Evolutionary conservation across 2,797 vertebrate genomes (phyloP).

Genomic region (Crossoptilon crossoptilon): DNA sequence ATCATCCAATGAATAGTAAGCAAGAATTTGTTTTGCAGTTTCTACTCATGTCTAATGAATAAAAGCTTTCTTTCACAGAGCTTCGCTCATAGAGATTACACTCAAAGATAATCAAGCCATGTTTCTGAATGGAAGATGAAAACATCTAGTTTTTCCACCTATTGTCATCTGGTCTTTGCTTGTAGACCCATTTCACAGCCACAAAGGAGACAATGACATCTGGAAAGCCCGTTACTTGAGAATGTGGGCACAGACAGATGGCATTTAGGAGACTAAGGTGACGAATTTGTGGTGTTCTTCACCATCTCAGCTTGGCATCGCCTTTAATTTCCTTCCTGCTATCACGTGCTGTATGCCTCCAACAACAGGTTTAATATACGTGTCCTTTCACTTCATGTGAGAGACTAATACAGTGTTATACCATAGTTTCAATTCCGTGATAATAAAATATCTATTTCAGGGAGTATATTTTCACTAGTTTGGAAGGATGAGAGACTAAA

Average conservation of each 20-base stretch:
- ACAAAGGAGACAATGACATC: not conserved
- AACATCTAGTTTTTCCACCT: not conserved
- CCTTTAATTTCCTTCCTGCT: constrained; percentile 15
- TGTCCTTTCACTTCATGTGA: not conserved
- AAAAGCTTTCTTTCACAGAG: constrained; percentile 24
- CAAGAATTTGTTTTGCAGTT: not conserved
- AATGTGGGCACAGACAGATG: not conserved
- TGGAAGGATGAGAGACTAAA: not conserved
- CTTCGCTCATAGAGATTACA: not conserved
- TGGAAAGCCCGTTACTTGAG: not conserved
- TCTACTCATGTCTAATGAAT: constrained; percentile 26
- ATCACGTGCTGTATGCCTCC: not conserved
- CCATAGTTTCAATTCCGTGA: not conserved
- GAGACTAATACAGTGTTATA: not conserved
- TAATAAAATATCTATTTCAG: not conserved
- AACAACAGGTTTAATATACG: not conserved
- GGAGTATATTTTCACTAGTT: not conserved
- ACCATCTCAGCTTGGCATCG: not conserved
- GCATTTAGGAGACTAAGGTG: not conserved
- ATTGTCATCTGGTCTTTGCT: not conserved
- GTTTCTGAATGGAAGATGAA: constrained; percentile 46
- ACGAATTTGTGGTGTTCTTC: not conserved
- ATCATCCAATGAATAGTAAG: not conserved
- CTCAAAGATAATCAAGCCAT: not conserved
- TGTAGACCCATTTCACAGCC: constrained; percentile 39